phyloP scores from a whole-genome alignment of 1,140 invertebrate genomes.

The Magallana ariakensis region DNA sequence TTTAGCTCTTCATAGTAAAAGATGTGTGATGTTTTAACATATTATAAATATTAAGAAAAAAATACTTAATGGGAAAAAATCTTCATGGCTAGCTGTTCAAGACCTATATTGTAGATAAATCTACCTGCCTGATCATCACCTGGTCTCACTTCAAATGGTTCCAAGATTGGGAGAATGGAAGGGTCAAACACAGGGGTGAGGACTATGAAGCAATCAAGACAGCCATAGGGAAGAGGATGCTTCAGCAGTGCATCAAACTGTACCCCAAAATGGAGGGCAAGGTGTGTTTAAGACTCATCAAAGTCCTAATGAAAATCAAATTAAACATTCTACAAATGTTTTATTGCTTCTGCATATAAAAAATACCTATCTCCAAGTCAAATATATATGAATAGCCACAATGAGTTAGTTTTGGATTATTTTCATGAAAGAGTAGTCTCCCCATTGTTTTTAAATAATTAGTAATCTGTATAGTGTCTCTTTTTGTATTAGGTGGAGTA shows the following conservation, averaged over 20 bases:
- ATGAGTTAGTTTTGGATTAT: background rate
- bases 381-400: no score
- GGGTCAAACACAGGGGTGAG: conserved; percentile 78
- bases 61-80: no score
- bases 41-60: no score
- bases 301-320: no score
- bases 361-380: no score
- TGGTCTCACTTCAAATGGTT: conserved; percentile 79
- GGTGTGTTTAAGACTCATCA: conserved; percentile 56
- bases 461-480: background rate
- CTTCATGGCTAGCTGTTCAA: no score
- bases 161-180: conserved; percentile 76
- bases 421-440: background rate
- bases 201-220: conserved; percentile 79
- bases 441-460: background rate
- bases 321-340: no score
- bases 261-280: conserved; percentile 78
- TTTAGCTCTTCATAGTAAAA: no score
- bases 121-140: conserved; percentile 76
- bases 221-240: conserved; percentile 75
- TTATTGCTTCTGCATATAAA: no score
- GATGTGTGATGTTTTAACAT: no score
- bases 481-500: conserved; percentile 72
- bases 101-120: conserved; percentile 69
- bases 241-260: conserved; percentile 73